Percentiles rank a stretch among this genome's conserved stretches.
These are phyloP conservation scores for Rhingia rostrata DNA, from an alignment of 2,888 invertebrate genomes.

Conservation along the genomic window DNA sequence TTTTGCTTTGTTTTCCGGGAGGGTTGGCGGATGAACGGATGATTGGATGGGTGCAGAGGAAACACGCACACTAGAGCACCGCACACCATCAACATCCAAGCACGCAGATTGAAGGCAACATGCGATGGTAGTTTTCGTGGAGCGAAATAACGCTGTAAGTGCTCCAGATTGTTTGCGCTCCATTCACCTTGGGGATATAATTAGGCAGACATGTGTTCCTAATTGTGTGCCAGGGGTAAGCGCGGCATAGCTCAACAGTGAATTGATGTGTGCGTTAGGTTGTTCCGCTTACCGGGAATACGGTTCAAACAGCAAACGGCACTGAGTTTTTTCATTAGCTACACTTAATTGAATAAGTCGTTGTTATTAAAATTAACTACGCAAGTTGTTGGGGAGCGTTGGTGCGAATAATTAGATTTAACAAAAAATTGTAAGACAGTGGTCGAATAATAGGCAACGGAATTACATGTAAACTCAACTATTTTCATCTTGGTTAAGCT, in stretches of 20 bases:
- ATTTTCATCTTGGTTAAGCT: no score
- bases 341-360: conserved; percentile 25
- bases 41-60: conserved; percentile 19
- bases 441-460: no score
- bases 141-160: conserved; percentile 33
- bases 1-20: conserved; percentile 8
- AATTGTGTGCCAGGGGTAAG: conserved; percentile 52
- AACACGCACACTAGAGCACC: conserved; percentile 52
- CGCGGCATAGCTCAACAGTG: not conserved
- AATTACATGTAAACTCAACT: no score
- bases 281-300: not conserved
- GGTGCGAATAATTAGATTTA: no score
- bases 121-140: conserved; percentile 57
- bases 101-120: conserved; percentile 34
- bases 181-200: conserved; percentile 72
- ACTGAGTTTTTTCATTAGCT: conserved; percentile 26
- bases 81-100: conserved; percentile 1
- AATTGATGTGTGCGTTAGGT: not conserved
- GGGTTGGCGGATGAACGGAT: conserved; percentile 14
- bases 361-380: not conserved
- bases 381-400: not conserved
- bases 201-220: conserved; percentile 70
- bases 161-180: conserved; percentile 63
- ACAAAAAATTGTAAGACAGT: no score
- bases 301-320: not conserved